Percentiles rank a stretch among this genome's conserved stretches.
Evolutionary conservation across 2,113 vertebrate genomes (phyloP).

Genomic region (Riparia riparia): DNA sequence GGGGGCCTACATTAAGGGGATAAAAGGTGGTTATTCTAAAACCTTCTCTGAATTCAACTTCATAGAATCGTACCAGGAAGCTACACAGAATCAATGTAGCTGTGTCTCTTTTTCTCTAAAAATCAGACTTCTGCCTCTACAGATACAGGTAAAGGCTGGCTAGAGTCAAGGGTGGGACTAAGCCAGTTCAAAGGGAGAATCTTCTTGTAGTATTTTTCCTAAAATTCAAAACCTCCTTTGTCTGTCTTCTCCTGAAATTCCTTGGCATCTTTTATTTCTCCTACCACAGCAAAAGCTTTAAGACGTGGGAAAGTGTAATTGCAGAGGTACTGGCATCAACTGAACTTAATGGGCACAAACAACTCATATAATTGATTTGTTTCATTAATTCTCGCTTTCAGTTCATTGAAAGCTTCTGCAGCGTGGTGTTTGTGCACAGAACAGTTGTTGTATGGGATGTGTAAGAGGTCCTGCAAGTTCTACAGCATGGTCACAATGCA

Average conservation of each 20-base stretch:
- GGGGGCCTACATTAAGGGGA: not conserved
- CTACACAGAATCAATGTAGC: not conserved
- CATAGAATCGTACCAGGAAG: not conserved
- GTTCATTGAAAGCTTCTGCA: not conserved
- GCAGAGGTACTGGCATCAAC: not conserved
- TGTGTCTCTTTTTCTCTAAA: not conserved
- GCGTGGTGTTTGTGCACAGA: not conserved
- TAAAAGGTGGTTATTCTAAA: slow-evolving; percentile 12
- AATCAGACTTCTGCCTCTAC: not conserved
- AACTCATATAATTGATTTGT: not conserved
- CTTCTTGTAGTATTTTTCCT: not conserved
- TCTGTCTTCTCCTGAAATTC: not conserved
- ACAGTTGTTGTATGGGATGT: not conserved
- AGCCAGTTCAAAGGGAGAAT: rapidly evolving
- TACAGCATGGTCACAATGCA: not conserved
- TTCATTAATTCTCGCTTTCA: not conserved
- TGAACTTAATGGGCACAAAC: not conserved
- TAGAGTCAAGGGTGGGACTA: not conserved
- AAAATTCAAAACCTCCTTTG: not conserved
- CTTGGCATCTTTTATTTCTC: not conserved
- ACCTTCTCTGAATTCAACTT: not conserved
- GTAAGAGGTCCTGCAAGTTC: not conserved
- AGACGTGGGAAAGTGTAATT: not conserved
- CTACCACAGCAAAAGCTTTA: not conserved
- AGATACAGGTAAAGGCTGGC: not conserved